Evolutionary conservation across 1,140 invertebrate genomes (phyloP).

Genomic region (Rhopalosiphum padi): DNA sequence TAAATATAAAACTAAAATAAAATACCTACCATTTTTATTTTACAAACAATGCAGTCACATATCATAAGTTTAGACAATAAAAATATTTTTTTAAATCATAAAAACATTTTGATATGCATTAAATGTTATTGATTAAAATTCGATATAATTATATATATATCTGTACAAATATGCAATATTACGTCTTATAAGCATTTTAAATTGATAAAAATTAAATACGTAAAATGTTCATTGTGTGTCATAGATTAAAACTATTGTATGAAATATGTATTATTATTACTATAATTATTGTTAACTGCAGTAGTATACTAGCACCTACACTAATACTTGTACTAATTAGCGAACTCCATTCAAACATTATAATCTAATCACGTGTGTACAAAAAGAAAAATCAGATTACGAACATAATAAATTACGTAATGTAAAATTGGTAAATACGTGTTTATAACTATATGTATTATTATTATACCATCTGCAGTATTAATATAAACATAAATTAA

Average conservation of each 20-base stretch:
- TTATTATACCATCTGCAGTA: neutral
- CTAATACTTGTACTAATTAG: neutral
- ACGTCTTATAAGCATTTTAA: neutral
- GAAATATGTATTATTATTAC: neutral
- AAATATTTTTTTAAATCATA: neutral
- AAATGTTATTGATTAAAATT: neutral
- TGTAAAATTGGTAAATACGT: neutral
- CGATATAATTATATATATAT: neutral
- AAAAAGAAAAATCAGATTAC: neutral
- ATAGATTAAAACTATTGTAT: neutral
- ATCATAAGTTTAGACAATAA: neutral
- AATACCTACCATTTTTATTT: neutral
- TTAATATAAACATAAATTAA: neutral
- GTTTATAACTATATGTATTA: neutral
- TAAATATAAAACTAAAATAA: neutral
- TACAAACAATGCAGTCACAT: too few relatives aligned
- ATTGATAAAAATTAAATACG: neutral
- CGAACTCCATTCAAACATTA: neutral
- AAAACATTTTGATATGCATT: neutral
- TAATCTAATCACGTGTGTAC: constrained; percentile 28
- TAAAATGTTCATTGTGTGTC: neutral
- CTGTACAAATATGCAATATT: neutral
- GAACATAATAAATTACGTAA: constrained; percentile 31
- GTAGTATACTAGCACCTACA: neutral
- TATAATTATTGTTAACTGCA: neutral